Evolutionary conservation across 2,888 invertebrate species (phyloP), one percentile per base, ranked within the genome.

Genomic region (Acleris laterana): DNA sequence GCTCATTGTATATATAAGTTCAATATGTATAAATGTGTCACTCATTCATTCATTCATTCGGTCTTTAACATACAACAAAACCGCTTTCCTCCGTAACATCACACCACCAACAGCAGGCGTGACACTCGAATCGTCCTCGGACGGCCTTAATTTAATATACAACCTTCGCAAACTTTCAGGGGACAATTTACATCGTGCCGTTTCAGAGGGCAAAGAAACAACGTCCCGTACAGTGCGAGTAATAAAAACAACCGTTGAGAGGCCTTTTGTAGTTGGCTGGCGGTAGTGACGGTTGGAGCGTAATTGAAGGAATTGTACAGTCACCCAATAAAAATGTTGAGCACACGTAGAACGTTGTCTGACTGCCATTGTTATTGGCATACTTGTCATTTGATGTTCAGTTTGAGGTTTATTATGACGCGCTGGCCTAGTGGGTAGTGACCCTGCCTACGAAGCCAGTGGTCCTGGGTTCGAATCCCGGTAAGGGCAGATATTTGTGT

Each of bases 131-230:
- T 74, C 72, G 75, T 72, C 73, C 64, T 71, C 70, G 56, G 70
- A 62, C 69, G 69, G 68, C 69, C 62, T 74, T 79, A 80, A 81
- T 80, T 78, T 78, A 81, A 81, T 81, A 82, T 78, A 77, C 73
- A 78, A 75, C 75, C 73, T 75, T 72, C 70, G 69, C 72, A 74
- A 81, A 81, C 74, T 81, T 80, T 74, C 72, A 48, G 71, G 69
- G 74, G 74, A 75, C 78, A 79, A 80, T 81, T 82, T 81, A 77
- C 82, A 81, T 78, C 69, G 73, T 60, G 70, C 70, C 68, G 68
- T 62, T 69, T 72, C 60, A 65, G 70, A 67, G 71, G 66, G 68
- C 71, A 64, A 72, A 77, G 72, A 71, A 74, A 81, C 72, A 56
- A 65, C 59, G 59, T 60, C 28, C 57, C 20, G 66, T 66, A 61